Evolutionary conservation across 1,140 invertebrate genomes (phyloP).

Genomic region (Latrodectus geometricus): DNA sequence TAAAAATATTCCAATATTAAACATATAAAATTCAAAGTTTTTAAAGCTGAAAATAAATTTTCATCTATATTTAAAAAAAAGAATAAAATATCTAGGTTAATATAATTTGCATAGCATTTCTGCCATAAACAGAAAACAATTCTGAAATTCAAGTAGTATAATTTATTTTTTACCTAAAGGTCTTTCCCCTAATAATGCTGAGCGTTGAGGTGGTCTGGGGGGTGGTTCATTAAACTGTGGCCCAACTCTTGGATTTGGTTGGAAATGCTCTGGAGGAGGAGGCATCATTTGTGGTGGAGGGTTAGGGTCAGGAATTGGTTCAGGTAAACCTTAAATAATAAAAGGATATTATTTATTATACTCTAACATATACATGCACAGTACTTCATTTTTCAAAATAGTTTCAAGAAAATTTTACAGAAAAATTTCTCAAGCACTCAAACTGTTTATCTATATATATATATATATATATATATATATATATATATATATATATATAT

Average conservation of each 20-base stretch:
- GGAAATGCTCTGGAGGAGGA: constrained; percentile 27
- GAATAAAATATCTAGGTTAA: too few species aligned
- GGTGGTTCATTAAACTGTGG: constrained; percentile 23
- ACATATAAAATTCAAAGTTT: too few species aligned
- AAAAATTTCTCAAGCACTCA: not conserved
- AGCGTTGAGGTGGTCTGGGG: constrained; percentile 21
- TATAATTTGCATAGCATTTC: too few species aligned
- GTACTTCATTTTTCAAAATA: not conserved
- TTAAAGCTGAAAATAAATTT: too few species aligned
- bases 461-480: too few species aligned
- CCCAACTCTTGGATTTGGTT: not conserved
- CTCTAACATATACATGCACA: not conserved
- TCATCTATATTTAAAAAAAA: too few species aligned
- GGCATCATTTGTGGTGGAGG: constrained; percentile 9
- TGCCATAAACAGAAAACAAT: too few species aligned
- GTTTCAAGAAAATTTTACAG: not conserved
- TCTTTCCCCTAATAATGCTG: constrained; percentile 33
- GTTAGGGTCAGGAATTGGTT: not conserved
- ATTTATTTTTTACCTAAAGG: constrained; percentile 5
- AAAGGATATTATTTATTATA: not conserved
- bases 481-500: too few species aligned
- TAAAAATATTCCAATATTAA: too few species aligned
- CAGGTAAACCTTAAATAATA: not conserved
- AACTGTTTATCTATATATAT: too few species aligned
- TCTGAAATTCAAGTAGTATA: too few species aligned